These are phyloP conservation scores for Aplidium turbinatum DNA, from an alignment of 23 tunicate species.

Conservation along the genomic window DNA sequence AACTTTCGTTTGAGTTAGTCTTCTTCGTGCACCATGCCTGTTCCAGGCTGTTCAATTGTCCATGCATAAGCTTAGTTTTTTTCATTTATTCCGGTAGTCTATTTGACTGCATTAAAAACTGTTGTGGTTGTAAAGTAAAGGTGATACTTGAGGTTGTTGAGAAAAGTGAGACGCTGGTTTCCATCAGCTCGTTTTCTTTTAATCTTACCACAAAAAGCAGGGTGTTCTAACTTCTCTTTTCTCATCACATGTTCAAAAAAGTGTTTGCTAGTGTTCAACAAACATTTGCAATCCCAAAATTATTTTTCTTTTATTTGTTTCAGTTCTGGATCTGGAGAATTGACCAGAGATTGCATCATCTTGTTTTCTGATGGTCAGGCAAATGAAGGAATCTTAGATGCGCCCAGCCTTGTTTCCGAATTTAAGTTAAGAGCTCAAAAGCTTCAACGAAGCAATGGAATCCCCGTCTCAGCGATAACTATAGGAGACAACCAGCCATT, in stretches of 20 bases:
- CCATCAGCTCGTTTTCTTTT: too few relatives aligned
- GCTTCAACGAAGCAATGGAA: constrained; percentile 13
- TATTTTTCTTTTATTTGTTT: background rate
- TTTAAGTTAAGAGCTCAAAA: constrained; percentile 13
- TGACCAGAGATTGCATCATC: constrained; percentile 64
- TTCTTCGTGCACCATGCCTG: too few relatives aligned
- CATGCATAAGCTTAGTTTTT: too few relatives aligned
- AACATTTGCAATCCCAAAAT: background rate
- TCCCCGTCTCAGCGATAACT: constrained; percentile 73
- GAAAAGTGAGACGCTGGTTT: too few relatives aligned
- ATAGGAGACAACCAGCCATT: constrained; percentile 58
- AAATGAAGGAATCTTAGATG: constrained; percentile 44
- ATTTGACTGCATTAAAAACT: too few relatives aligned
- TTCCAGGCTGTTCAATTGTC: too few relatives aligned
- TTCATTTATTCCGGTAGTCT: too few relatives aligned
- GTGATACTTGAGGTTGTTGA: too few relatives aligned
- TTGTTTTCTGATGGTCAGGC: constrained; percentile 85
- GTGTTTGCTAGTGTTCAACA: background rate
- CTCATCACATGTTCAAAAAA: background rate
- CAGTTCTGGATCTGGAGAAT: background rate
- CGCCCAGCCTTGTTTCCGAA: constrained; percentile 29
- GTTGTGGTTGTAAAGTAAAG: too few relatives aligned
- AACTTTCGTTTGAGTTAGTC: too few relatives aligned
- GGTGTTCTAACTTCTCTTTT: too few relatives aligned
- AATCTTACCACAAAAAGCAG: too few relatives aligned